Conservation (phyloP, 92 coral and sea anemone genomes). For the Anthopleura xanthogrammica region DNA sequence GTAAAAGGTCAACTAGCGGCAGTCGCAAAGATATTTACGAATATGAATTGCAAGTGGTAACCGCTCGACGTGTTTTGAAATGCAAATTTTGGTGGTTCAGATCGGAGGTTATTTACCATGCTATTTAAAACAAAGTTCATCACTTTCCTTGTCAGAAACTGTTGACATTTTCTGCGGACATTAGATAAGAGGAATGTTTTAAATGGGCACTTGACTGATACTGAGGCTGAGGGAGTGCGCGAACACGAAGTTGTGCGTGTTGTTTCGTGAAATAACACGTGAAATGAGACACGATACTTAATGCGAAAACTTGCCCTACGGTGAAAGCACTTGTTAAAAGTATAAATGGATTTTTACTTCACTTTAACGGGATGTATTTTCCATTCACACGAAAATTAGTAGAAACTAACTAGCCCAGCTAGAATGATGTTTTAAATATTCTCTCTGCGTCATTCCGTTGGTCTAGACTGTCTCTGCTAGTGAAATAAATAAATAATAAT, state of each 20-base stretch:
- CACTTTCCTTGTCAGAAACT: neutral
- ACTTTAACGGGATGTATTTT: neutral
- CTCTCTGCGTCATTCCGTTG: neutral
- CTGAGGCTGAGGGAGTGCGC: neutral
- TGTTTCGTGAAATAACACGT: neutral
- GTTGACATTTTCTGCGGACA: neutral
- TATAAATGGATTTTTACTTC: neutral
- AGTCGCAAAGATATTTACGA: neutral
- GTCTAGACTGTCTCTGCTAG: neutral
- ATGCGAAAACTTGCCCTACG: neutral
- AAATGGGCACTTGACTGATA: neutral
- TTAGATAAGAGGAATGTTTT: neutral
- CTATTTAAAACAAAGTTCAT: neutral
- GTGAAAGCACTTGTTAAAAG: neutral
- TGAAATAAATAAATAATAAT: too few species aligned
- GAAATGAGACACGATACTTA: neutral
- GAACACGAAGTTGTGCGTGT: neutral
- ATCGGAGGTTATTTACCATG: slow-evolving; percentile 12
- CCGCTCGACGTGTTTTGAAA: neutral
- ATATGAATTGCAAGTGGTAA: neutral
- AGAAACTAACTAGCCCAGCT: neutral
- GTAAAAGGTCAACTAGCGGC: neutral
- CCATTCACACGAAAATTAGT: neutral
- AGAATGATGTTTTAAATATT: neutral
- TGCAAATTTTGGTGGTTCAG: slow-evolving; percentile 8